phyloP scores from a whole-genome alignment of 2,113 vertebrate genomes.

The Oceanodroma tethys region DNA sequence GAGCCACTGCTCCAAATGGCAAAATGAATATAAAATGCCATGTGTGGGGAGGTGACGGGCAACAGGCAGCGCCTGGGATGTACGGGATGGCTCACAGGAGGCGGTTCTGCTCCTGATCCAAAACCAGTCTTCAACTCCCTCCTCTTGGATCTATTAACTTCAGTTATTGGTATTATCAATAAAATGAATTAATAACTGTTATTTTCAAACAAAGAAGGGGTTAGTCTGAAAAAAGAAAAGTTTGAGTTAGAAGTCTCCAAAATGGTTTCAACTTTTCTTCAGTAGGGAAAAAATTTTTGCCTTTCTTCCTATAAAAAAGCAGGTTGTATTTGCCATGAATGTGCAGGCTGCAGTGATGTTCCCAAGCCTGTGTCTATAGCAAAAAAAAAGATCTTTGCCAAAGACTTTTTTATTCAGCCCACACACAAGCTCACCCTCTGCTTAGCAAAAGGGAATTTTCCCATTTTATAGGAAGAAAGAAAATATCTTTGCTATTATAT shows the following conservation, averaged over 20 bases:
- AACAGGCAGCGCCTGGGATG: background rate
- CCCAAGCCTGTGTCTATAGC: background rate
- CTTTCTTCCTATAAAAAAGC: background rate
- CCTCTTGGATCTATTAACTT: background rate
- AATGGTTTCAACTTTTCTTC: background rate
- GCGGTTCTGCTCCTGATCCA: background rate
- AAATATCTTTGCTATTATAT: background rate
- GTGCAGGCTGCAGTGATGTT: background rate
- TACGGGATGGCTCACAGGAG: background rate
- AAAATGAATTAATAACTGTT: background rate
- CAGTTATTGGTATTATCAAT: background rate
- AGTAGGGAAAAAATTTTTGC: background rate
- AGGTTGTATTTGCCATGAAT: background rate
- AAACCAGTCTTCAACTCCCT: background rate
- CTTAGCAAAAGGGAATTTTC: conserved; percentile 5
- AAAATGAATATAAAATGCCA: background rate
- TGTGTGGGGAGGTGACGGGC: background rate
- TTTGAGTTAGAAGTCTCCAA: background rate
- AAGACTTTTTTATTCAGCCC: background rate
- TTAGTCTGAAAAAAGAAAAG: background rate
- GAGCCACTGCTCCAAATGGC: background rate
- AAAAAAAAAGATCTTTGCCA: background rate
- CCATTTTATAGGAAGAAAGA: background rate
- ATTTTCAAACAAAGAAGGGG: background rate
- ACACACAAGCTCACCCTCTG: background rate